A percentile compares a stretch with the other conserved stretches of the same genome.
phyloP scores from a whole-genome alignment of 2,797 vertebrate species.

The Apogon talboti region DNA sequence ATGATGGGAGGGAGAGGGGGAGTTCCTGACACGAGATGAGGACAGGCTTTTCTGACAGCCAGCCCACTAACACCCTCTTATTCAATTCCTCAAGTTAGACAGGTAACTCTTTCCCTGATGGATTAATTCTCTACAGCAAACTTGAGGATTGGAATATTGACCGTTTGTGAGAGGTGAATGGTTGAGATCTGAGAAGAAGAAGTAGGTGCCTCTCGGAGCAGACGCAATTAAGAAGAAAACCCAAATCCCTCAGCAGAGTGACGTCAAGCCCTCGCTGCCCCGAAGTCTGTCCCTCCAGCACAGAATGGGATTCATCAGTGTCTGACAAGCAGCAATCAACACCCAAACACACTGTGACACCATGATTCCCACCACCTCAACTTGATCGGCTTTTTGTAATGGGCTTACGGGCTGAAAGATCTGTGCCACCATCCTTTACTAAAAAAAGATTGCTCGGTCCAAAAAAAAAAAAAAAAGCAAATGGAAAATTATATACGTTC shows the following conservation, averaged over 20 bases:
- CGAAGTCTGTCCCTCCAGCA: constrained; percentile 23
- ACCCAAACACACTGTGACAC: constrained; percentile 37
- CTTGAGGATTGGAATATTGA: constrained; percentile 1
- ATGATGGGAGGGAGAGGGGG: constrained; percentile 24
- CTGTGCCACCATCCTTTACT: constrained; percentile 11
- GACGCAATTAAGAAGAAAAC: constrained; percentile 54
- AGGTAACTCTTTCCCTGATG: constrained; percentile 24
- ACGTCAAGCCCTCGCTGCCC: constrained; percentile 49
- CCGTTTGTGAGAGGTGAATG: background rate
- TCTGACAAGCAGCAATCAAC: constrained; percentile 56
- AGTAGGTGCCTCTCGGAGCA: constrained; percentile 46
- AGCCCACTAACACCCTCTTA: constrained; percentile 17
- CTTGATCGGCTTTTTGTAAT: constrained; percentile 51
- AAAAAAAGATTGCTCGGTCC: constrained; percentile 5
- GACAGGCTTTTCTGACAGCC: constrained; percentile 53
- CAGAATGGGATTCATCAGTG: constrained; percentile 55
- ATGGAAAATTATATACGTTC: background rate
- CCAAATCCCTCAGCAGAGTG: constrained; percentile 53
- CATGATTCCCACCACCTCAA: constrained; percentile 30
- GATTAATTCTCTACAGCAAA: constrained; percentile 29
- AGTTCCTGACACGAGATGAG: constrained; percentile 35
- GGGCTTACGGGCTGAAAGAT: constrained; percentile 40
- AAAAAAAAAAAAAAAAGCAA: too few species aligned
- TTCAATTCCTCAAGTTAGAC: constrained; percentile 24
- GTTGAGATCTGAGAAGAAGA: constrained; percentile 16